Percentiles rank a stretch among this genome's conserved stretches.
Conservation (phyloP, 2,797 vertebrate genomes). For the Paedocypris micromegethes region DNA sequence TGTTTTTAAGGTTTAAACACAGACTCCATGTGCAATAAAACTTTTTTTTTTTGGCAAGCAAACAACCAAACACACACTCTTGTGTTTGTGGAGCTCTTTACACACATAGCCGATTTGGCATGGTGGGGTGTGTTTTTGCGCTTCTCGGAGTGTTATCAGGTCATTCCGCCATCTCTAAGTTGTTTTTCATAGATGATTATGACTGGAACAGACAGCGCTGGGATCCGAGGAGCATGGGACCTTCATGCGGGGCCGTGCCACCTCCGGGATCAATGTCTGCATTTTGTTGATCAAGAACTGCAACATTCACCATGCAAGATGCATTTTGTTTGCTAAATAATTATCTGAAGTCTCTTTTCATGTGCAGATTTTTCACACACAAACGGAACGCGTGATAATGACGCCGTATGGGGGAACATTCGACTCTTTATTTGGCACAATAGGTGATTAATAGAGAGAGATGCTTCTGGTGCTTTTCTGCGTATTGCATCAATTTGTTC, state of each 20-base stretch:
- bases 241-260: slow-evolving; percentile 61
- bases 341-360: slow-evolving; percentile 65
- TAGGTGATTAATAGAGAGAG: slow-evolving; percentile 55
- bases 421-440: slow-evolving; percentile 56
- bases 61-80: slow-evolving; percentile 26
- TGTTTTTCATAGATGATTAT: slow-evolving; percentile 67
- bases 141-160: slow-evolving; percentile 44
- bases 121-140: slow-evolving; percentile 51
- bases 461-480: slow-evolving; percentile 33
- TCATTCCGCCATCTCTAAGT: slow-evolving; percentile 61
- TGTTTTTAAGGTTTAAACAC: slow-evolving; percentile 10
- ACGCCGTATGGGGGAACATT: slow-evolving; percentile 54
- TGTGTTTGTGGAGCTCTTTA: slow-evolving; percentile 42
- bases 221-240: slow-evolving; percentile 65
- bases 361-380: slow-evolving; percentile 64
- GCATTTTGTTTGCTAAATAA: slow-evolving; percentile 62
- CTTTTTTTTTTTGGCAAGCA: slow-evolving; percentile 20
- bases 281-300: slow-evolving; percentile 62
- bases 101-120: slow-evolving; percentile 66
- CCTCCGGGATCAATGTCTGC: slow-evolving; percentile 66
- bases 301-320: slow-evolving; percentile 66
- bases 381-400: slow-evolving; percentile 56
- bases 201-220: slow-evolving; percentile 61
- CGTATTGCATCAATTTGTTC: neutral
- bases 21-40: neutral